Base-by-base conservation (phyloP, 1,140 invertebrate genomes). In the Heliconius hewitsoni region DNA sequence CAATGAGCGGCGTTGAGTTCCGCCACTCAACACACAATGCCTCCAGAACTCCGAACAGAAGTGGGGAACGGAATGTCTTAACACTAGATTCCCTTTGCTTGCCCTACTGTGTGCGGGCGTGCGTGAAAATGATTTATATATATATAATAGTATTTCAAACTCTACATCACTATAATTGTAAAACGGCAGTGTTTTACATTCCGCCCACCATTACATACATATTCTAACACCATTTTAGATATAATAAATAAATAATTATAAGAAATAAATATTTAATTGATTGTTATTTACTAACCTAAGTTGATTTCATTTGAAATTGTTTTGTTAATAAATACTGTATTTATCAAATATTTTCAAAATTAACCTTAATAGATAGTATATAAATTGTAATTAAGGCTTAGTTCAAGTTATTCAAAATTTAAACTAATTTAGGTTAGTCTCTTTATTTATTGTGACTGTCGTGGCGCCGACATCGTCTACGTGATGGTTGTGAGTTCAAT, bases 111-210 rank as follows among this genome's bases (percentile, higher is more conserved):
- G 34, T 8, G 34, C 34, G 6, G 34, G 34, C 23, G 6, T 37
- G 34, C 6, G 34, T 37, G 6, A 37, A 8, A 6, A 5, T 8
- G 34, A 37, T 8, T 37, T 37, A 37, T 37, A 8, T 37, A 37
- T 42, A 46, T 46, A 16, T 46, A 46, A 74, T 34, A 57, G 8
- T 57, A 57, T 57, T 57, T 57, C 23, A 37, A 46, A 16, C 42
- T 46, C 19, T 18, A 55, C 74, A 30, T 39, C 57, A 76, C 74
- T 70, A 76, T 27, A 2, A 57, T 76, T 50, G 71, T 79, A 79
- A 79, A 79, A 79, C 55, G 39, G 8, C 60, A 72, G 27, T 78
- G 19, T 70, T 79, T 79, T 79, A 79, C 74, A 74, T 52, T 66
- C 27, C 78, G 78, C 78, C 78, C 60, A 74, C 78, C 50, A 37